phyloP scores from a whole-genome alignment of 2,113 vertebrate genomes.

The Kryptolebias marmoratus region DNA sequence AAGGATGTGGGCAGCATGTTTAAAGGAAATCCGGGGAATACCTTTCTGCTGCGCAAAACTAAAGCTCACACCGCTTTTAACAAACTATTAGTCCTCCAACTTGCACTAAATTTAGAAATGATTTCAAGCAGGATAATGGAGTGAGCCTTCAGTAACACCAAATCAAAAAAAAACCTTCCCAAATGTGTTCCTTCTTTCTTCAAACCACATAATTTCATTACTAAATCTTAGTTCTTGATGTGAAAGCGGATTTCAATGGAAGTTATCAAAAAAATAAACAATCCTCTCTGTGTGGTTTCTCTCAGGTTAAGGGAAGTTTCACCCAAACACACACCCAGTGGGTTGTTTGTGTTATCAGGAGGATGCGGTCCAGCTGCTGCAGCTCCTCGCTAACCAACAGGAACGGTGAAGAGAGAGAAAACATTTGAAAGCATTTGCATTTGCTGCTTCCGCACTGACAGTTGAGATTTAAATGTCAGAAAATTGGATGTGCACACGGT shows the following conservation, averaged over 20 bases:
- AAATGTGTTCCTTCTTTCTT: neutral
- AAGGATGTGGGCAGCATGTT: neutral
- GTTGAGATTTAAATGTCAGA: neutral
- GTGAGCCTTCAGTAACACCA: no score
- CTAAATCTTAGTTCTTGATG: neutral
- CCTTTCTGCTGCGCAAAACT: neutral
- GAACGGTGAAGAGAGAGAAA: neutral
- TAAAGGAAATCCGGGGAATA: neutral
- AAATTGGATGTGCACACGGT: neutral
- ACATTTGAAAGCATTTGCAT: neutral
- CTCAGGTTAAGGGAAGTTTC: no score
- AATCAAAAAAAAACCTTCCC: neutral
- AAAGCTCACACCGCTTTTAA: neutral
- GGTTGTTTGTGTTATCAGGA: neutral
- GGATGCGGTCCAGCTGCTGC: constrained; percentile 6
- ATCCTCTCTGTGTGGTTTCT: no score
- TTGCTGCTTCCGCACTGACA: neutral
- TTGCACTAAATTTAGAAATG: neutral
- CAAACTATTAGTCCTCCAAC: neutral
- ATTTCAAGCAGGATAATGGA: neutral
- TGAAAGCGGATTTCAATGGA: neutral
- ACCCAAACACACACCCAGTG: neutral
- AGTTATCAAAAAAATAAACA: no score
- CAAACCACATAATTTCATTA: constrained; percentile 3
- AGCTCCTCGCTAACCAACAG: neutral